Evolutionary conservation across 2,113 vertebrate species (phyloP).

Genomic region (Amazona guildingii): DNA sequence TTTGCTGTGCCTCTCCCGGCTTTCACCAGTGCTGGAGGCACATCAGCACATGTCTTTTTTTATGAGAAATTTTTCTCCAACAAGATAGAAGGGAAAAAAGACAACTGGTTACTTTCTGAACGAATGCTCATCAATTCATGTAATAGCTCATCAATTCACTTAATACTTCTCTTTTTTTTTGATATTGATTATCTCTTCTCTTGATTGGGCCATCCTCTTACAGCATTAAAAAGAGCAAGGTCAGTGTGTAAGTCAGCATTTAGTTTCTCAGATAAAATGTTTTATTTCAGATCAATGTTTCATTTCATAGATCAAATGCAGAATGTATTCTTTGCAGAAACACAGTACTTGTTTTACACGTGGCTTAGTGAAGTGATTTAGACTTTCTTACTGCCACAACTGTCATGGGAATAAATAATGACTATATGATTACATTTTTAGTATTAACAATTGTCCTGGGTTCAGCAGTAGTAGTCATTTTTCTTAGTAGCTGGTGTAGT

Average conservation of each 20-base stretch:
- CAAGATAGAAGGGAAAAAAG: background rate
- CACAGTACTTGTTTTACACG: accelerated
- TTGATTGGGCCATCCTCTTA: background rate
- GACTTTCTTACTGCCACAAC: background rate
- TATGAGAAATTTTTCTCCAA: background rate
- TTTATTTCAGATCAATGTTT: background rate
- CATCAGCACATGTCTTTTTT: background rate
- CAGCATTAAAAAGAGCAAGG: background rate
- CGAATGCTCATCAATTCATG: background rate
- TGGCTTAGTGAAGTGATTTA: background rate
- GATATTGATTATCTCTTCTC: background rate
- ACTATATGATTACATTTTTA: background rate
- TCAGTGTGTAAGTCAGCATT: background rate
- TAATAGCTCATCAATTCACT: background rate
- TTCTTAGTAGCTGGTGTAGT: no score
- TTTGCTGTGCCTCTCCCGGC: background rate
- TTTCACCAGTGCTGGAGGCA: background rate
- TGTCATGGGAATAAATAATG: background rate
- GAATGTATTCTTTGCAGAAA: background rate
- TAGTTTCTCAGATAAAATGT: background rate
- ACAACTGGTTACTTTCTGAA: background rate
- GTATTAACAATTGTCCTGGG: background rate
- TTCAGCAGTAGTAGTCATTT: no score
- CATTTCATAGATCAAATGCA: background rate
- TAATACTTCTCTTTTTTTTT: background rate